Conservation (phyloP, 2,797 vertebrate species). For the Characodon lateralis region DNA sequence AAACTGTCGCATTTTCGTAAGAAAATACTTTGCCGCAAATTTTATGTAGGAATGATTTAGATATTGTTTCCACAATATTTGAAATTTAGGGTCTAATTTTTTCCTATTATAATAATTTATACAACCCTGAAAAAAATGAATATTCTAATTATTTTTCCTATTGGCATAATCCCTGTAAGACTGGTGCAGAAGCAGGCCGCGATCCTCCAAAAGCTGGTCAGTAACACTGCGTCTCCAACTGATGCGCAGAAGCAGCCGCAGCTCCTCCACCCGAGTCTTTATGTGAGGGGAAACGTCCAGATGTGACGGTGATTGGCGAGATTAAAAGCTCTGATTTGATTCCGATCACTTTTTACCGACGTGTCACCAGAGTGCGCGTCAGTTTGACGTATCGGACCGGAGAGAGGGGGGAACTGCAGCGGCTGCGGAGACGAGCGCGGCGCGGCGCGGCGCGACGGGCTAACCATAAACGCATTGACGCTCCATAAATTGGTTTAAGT, state of each 20-base stretch:
- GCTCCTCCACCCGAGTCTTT: slow-evolving; percentile 65
- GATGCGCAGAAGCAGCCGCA: slow-evolving; percentile 19
- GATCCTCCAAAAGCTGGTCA: slow-evolving; percentile 8
- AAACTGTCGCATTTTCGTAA: background rate
- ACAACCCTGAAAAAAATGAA: background rate
- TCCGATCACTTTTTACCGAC: slow-evolving; percentile 74
- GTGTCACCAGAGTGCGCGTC: slow-evolving; percentile 71
- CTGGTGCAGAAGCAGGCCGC: background rate
- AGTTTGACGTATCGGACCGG: slow-evolving; percentile 68
- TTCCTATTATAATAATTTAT: background rate
- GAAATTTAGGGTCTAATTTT: background rate
- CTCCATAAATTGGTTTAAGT: slow-evolving; percentile 80
- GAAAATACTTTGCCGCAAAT: background rate
- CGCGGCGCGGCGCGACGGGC: slow-evolving; percentile 43
- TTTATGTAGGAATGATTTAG: background rate
- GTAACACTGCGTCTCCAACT: background rate
- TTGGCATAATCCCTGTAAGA: background rate
- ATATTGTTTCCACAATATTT: background rate
- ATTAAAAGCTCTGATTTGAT: slow-evolving; percentile 81
- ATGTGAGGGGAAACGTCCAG: slow-evolving; percentile 60
- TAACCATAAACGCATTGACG: slow-evolving; percentile 79
- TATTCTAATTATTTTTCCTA: background rate
- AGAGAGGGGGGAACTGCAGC: slow-evolving; percentile 30
- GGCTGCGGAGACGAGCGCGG: slow-evolving; percentile 45
- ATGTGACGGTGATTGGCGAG: slow-evolving; percentile 76